Conservation (phyloP, 2,797 vertebrate species). For the Anabas testudineus region DNA sequence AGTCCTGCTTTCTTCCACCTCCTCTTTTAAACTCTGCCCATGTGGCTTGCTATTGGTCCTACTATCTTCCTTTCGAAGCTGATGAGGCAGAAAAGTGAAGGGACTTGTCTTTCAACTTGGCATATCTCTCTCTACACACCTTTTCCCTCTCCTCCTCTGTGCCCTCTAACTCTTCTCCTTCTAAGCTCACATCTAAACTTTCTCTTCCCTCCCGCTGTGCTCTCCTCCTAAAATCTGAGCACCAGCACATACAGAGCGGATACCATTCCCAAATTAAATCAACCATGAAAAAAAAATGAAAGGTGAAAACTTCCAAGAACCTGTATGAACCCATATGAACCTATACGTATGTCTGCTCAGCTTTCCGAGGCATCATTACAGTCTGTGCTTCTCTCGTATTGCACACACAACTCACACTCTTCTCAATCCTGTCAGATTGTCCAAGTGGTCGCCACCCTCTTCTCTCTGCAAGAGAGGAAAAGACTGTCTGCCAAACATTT, state of each 20-base stretch:
- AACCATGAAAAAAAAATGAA: no score
- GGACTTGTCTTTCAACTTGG: slow-evolving; percentile 68
- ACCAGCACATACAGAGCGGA: slow-evolving; percentile 12
- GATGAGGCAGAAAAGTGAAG: slow-evolving; percentile 70
- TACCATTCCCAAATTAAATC: no score
- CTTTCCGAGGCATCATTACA: slow-evolving; percentile 47
- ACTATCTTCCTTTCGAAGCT: slow-evolving; percentile 68
- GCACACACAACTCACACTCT: slow-evolving; percentile 25
- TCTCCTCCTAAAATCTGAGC: slow-evolving; percentile 34
- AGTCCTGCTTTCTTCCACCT: slow-evolving; percentile 53
- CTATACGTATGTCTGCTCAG: slow-evolving; percentile 3
- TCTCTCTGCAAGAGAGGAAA: slow-evolving; percentile 57
- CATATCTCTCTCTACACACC: slow-evolving; percentile 73
- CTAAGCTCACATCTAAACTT: slow-evolving; percentile 57
- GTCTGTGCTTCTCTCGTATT: slow-evolving; percentile 26
- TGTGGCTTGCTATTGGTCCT: slow-evolving; percentile 55
- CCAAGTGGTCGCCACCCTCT: slow-evolving; percentile 65
- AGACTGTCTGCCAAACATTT: slow-evolving; percentile 64
- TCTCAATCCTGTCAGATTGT: slow-evolving; percentile 16
- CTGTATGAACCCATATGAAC: no score
- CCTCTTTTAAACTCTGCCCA: slow-evolving; percentile 52
- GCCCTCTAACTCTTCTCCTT: slow-evolving; percentile 54
- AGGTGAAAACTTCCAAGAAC: no score
- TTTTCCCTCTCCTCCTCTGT: slow-evolving; percentile 54
- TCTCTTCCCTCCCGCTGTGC: slow-evolving; percentile 33